Base-by-base conservation (phyloP, 92 coral and sea anemone species). In the Parazoanthus darwini region DNA sequence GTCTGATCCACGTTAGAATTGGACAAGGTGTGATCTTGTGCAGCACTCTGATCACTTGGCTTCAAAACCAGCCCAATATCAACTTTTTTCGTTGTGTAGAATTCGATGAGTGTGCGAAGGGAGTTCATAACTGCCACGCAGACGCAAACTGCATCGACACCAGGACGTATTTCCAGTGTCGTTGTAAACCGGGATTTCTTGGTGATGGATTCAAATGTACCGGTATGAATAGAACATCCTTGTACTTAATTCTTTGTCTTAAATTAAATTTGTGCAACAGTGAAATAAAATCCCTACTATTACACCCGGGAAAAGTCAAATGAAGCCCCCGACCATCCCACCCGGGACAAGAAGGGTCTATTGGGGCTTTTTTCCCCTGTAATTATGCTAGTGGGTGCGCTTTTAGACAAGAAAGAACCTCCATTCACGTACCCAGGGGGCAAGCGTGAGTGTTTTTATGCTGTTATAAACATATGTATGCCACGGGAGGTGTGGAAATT, bases 71-170 rank as follows among this genome's bases (percentile, higher is more conserved):
- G 59, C 18, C 9, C 13, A 54, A 54, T 16, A 20, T 63, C 70
- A 63, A 20, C 42, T 38, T 39, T 39, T 86, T 43, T 36, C 29
- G 25, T 46, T 6, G n/a, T 89, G 37, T 77, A 95, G 98, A 95
- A 66, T 94, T 94, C 63, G 86, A 95, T 84, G 98, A 95, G 86
- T 95, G 98, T 70, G 85, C 91, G 42, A 37, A 89, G 73, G 88
- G 90, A 20, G 82, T 88, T 85, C 89, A 92, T 74, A 87, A 95
- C 87, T 95, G 98, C 76, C 98, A 95, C 65, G 54, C n/a, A 25
- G 96, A 95, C 50, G 97, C 95, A 20, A 25, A 89, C 70, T 95
- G 98, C 74, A 86, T 88, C 70, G 90, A 95, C 80, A 94, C 97
- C 16, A 85, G 88, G 15, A 91, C 94, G 7, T 93, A 88, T 43